Percentiles rank a stretch among this genome's conserved stretches.
Evolutionary conservation across 2,797 vertebrate genomes (phyloP).

Genomic region (Pangasius larnaudii): DNA sequence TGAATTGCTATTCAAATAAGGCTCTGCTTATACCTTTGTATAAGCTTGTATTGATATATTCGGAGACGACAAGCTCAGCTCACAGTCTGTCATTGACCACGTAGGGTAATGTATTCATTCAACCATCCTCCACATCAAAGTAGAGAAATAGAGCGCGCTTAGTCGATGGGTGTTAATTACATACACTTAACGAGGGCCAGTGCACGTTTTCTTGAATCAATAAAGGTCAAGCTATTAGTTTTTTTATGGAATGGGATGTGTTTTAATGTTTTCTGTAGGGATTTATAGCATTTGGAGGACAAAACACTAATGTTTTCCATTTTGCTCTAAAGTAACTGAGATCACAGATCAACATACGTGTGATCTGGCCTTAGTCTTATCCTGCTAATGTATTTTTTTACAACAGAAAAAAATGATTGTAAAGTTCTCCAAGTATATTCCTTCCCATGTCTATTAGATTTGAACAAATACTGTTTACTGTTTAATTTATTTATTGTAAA

Average conservation of each 20-base stretch:
- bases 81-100: slow-evolving; percentile 57
- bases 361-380: neutral
- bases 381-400: neutral
- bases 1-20: slow-evolving; percentile 67
- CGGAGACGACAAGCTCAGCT: slow-evolving; percentile 57
- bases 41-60: slow-evolving; percentile 59
- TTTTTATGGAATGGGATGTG: slow-evolving; percentile 4
- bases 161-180: slow-evolving; percentile 91
- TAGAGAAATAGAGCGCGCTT: slow-evolving; percentile 67
- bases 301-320: neutral
- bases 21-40: slow-evolving; percentile 57
- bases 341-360: neutral
- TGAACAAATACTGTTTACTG: neutral
- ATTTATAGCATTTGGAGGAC: slow-evolving; percentile 23
- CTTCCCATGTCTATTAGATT: neutral
- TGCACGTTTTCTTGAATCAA: slow-evolving; percentile 71
- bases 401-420: neutral
- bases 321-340: neutral
- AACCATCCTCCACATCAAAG: slow-evolving; percentile 63
- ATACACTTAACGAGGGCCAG: slow-evolving; percentile 79
- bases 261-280: slow-evolving; percentile 65
- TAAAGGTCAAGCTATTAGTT: slow-evolving; percentile 81
- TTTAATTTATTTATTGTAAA: neutral
- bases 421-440: neutral
- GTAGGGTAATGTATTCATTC: slow-evolving; percentile 69